Conservation (phyloP, 2,113 vertebrate species). For the Halichoeres trimaculatus region DNA sequence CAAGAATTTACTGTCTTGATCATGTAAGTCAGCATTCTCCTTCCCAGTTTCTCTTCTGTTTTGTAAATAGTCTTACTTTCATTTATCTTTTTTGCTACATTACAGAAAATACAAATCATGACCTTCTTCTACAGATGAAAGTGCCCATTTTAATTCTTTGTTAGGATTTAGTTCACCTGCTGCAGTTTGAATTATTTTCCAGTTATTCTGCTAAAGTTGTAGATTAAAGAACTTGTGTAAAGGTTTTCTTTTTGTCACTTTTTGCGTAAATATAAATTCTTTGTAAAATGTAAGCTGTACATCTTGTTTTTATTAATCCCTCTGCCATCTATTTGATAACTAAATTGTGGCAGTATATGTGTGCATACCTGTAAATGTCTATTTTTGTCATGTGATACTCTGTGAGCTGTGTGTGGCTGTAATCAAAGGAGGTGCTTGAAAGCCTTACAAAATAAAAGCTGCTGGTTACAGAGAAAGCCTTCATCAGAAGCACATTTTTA, state of each 20-base stretch:
- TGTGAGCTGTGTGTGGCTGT: constrained; percentile 42
- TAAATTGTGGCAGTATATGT: constrained; percentile 27
- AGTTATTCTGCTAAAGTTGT: constrained; percentile 34
- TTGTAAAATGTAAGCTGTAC: constrained; percentile 25
- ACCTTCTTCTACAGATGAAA: constrained; percentile 38
- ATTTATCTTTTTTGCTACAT: constrained; percentile 21
- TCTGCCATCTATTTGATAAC: constrained; percentile 44
- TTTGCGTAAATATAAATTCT: constrained; percentile 28
- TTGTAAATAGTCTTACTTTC: constrained; percentile 66
- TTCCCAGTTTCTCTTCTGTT: constrained; percentile 6
- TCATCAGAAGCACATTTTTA: constrained; percentile 43
- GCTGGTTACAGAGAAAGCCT: constrained; percentile 58
- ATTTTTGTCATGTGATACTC: constrained; percentile 48
- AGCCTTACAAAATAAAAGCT: constrained; percentile 78
- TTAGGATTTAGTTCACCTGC: too few species aligned
- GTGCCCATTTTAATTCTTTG: constrained; percentile 37
- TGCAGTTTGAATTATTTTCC: constrained; percentile 25
- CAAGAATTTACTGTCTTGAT: constrained; percentile 52
- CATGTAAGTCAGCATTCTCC: constrained; percentile 29
- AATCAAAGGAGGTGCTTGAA: constrained; percentile 66
- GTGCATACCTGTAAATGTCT: constrained; percentile 47
- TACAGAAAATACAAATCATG: constrained; percentile 41
- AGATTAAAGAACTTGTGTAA: constrained; percentile 19
- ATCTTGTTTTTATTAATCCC: constrained; percentile 14
- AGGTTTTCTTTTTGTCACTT: constrained; percentile 17